A percentile compares a stretch with the other conserved stretches of the same genome.
phyloP scores from a whole-genome alignment of 2,797 vertebrate species.

The Aselliscus stoliczkanus region DNA sequence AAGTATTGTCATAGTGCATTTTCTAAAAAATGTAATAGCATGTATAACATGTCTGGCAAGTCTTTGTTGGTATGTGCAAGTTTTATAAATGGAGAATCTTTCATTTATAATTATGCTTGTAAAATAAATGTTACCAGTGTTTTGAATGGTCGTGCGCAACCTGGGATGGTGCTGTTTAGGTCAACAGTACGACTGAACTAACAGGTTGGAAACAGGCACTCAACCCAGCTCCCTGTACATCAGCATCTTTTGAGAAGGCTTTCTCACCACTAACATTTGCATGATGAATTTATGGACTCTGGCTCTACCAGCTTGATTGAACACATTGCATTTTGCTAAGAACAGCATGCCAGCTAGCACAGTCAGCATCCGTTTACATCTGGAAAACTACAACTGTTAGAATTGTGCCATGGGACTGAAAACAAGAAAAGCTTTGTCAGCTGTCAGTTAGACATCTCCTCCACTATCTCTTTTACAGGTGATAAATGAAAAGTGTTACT shows the following conservation, averaged over 20 bases:
- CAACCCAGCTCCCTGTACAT: not conserved
- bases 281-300: slow-evolving; percentile 72
- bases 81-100: not conserved
- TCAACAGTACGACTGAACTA: not conserved
- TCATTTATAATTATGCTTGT: not conserved
- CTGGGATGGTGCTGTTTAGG: not conserved
- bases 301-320: slow-evolving; percentile 73
- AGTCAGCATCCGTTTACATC: slow-evolving; percentile 74
- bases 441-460: slow-evolving; percentile 55
- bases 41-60: not conserved
- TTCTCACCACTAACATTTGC: slow-evolving; percentile 61
- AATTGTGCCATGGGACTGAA: slow-evolving; percentile 37
- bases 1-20: not conserved
- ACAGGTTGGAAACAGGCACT: not conserved
- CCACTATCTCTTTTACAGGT: not conserved
- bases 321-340: slow-evolving; percentile 77
- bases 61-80: not conserved
- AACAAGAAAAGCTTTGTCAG: slow-evolving; percentile 64
- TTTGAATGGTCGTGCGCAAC: not conserved
- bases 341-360: slow-evolving; percentile 70
- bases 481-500: slow-evolving; percentile 21
- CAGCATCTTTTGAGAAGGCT: slow-evolving; percentile 6
- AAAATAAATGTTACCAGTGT: not conserved
- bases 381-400: slow-evolving; percentile 69
- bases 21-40: not conserved